Conservation (phyloP, 2,888 invertebrate species). For the Cataglyphis albicans region DNA sequence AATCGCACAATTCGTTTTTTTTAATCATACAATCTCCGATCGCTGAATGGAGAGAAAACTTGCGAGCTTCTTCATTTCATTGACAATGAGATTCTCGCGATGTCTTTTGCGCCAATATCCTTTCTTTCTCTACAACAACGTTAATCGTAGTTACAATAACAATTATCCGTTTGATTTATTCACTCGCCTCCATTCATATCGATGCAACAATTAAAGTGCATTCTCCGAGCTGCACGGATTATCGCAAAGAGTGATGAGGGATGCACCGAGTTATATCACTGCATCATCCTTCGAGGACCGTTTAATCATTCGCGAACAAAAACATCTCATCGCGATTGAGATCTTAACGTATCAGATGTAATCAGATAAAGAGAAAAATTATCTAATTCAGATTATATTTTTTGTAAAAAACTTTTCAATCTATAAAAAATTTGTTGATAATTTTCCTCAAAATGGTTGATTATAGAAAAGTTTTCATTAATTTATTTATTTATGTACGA, state of each 20-base stretch:
- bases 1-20: conserved; percentile 45
- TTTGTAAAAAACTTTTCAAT: conserved; percentile 15
- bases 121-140: conserved; percentile 68
- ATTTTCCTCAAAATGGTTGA: conserved; percentile 1
- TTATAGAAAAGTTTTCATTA: neutral
- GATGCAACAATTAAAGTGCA: conserved; percentile 44
- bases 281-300: conserved; percentile 44
- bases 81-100: conserved; percentile 13
- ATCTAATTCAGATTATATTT: conserved; percentile 3
- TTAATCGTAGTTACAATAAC: conserved; percentile 75
- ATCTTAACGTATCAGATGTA: conserved; percentile 15
- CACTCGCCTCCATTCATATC: conserved; percentile 56
- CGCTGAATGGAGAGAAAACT: conserved; percentile 53
- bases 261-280: conserved; percentile 48
- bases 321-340: conserved; percentile 12
- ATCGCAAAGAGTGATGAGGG: conserved; percentile 17
- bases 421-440: conserved; percentile 48
- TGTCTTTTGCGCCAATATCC: conserved; percentile 37
- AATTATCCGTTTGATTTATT: conserved; percentile 81
- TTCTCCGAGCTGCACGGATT: conserved; percentile 48
- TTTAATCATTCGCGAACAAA: conserved; percentile 32
- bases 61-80: conserved; percentile 21
- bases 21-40: conserved; percentile 51
- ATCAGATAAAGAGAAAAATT: neutral
- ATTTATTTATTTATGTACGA: neutral